A percentile compares a stretch with the other conserved stretches of the same genome.
phyloP scores from a whole-genome alignment of 1,140 invertebrate species.

The Halictus rubicundus region DNA sequence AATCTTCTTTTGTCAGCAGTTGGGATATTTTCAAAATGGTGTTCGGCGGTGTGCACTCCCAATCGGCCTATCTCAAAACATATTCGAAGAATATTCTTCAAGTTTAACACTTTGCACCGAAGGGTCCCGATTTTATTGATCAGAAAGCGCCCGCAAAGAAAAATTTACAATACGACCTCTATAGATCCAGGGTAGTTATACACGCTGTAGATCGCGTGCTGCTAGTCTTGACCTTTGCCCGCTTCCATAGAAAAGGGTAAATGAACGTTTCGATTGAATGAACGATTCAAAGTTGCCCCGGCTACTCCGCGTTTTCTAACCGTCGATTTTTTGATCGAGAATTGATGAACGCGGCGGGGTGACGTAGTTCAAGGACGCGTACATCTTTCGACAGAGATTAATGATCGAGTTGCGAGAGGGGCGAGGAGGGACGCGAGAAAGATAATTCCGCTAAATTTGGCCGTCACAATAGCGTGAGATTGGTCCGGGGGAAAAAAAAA shows the following conservation, averaged over 20 bases:
- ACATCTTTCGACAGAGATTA: conserved; percentile 57
- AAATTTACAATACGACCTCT: too few relatives aligned
- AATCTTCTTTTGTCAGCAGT: not conserved
- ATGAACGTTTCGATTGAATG: too few relatives aligned
- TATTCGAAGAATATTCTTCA: too few relatives aligned
- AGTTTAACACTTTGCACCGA: too few relatives aligned
- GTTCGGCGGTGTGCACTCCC: too few relatives aligned
- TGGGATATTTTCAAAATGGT: not conserved
- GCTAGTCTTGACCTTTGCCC: too few relatives aligned
- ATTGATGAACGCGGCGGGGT: conserved; percentile 30
- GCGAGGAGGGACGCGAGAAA: conserved; percentile 33
- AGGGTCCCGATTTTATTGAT: too few relatives aligned
- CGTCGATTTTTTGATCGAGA: conserved; percentile 26
- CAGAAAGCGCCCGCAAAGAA: too few relatives aligned
- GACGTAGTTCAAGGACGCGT: conserved; percentile 30
- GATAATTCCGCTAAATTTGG: conserved; percentile 70
- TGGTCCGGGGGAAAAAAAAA: conserved; percentile 34
- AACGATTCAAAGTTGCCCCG: not conserved
- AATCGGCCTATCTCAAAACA: too few relatives aligned
- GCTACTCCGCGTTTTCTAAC: not conserved
- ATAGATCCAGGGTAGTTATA: too few relatives aligned
- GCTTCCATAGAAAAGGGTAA: too few relatives aligned
- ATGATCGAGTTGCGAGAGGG: conserved; percentile 26
- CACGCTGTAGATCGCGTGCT: too few relatives aligned
- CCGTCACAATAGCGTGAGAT: conserved; percentile 54